A percentile compares a stretch with the other conserved stretches of the same genome.
Evolutionary conservation across 2,113 vertebrate genomes (phyloP).

Genomic region (rat (Rattus norvegicus)): GRCr8 NC_086032.1:91422501-91423000

Average conservation of each 20-base stretch:
- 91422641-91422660: too few species aligned
- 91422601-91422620: too few species aligned
- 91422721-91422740: not conserved
- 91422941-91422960: not conserved
- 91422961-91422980: not conserved
- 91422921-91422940: not conserved
- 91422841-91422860: not conserved
- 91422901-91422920: not conserved
- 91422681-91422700: not conserved
- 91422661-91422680: too few species aligned
- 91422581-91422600: too few species aligned
- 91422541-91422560: too few species aligned
- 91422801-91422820: not conserved
- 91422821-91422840: not conserved
- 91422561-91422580: too few species aligned
- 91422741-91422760: not conserved
- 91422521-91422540: too few species aligned
- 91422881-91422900: not conserved
- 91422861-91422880: not conserved
- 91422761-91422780: not conserved
- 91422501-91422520: too few species aligned
- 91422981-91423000: not conserved
- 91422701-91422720: not conserved
- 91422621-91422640: too few species aligned
- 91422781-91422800: not conserved